These are phyloP conservation scores for Nothura maculosa DNA, from an alignment of 2,797 vertebrate genomes.

Conservation along the genomic window DNA sequence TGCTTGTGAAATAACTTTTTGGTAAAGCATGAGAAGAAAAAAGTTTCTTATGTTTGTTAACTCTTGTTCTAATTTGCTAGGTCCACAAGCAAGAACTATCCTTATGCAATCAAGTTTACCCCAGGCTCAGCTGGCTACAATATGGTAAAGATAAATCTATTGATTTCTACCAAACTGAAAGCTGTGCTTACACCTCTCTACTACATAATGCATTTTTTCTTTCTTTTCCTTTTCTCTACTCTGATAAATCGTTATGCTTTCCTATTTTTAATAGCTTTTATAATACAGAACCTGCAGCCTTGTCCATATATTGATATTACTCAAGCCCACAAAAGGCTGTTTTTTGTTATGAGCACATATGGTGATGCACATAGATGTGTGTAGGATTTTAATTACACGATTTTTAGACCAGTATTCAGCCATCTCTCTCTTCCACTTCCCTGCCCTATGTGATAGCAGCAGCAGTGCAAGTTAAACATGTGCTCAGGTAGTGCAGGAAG, in stretches of 20 bases:
- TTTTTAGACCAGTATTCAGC: neutral
- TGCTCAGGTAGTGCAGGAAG: neutral
- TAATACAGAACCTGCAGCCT: neutral
- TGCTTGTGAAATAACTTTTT: neutral
- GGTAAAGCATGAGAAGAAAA: neutral
- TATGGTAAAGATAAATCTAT: constrained; percentile 87
- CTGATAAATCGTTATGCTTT: neutral
- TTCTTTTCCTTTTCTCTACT: neutral
- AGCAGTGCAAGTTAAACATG: neutral
- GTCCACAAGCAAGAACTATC: constrained; percentile 97
- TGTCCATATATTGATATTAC: neutral
- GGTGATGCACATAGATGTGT: neutral
- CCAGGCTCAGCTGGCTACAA: constrained; percentile 94
- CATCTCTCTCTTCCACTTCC: neutral
- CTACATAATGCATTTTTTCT: accelerated
- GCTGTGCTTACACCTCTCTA: neutral
- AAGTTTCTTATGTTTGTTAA: neutral
- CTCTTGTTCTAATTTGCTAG: constrained; percentile 76
- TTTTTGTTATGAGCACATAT: neutral
- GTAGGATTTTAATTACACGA: accelerated
- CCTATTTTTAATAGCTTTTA: neutral
- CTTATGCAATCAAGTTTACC: constrained; percentile 99
- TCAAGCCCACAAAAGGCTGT: neutral
- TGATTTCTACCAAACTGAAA: constrained; percentile 22
- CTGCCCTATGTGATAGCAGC: neutral